These are phyloP conservation scores for Limnephilus auricula DNA, from an alignment of 2,888 invertebrate species.

Conservation along the genomic window DNA sequence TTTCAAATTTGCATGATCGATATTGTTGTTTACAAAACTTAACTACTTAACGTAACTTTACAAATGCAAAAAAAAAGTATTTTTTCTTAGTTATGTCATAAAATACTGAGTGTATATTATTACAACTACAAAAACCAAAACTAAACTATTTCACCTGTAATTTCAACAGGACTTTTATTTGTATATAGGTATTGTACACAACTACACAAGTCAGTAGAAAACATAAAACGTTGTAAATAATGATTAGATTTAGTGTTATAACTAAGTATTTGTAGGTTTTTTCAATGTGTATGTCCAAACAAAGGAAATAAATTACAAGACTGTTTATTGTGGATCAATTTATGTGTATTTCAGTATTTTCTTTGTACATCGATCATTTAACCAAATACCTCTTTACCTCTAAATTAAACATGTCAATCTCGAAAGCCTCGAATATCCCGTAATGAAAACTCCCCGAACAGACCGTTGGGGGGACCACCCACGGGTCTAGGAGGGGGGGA, in stretches of 20 bases:
- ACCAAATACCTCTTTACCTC: conserved; percentile 37
- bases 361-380: conserved; percentile 9
- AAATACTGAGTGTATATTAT: not conserved
- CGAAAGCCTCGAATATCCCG: conserved; percentile 54
- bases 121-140: no score
- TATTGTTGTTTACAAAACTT: no score
- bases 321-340: not conserved
- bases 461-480: conserved; percentile 44
- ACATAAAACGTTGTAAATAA: no score
- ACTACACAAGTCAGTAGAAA: no score
- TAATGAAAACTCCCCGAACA: conserved; percentile 61
- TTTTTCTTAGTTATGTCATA: not conserved
- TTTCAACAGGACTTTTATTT: no score
- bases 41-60: no score
- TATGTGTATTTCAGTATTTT: not conserved
- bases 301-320: not conserved
- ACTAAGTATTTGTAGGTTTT: not conserved
- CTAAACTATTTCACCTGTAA: no score
- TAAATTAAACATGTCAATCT: conserved; percentile 54
- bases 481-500: conserved; percentile 24
- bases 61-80: not conserved
- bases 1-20: no score
- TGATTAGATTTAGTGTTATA: no score
- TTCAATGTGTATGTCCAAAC: not conserved
- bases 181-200: no score